Percentiles rank a stretch among this genome's conserved stretches.
These are phyloP conservation scores for Zoroaster sp. DNA, from an alignment of 53 echinoderm and acorn worm species.

Conservation along the genomic window DNA sequence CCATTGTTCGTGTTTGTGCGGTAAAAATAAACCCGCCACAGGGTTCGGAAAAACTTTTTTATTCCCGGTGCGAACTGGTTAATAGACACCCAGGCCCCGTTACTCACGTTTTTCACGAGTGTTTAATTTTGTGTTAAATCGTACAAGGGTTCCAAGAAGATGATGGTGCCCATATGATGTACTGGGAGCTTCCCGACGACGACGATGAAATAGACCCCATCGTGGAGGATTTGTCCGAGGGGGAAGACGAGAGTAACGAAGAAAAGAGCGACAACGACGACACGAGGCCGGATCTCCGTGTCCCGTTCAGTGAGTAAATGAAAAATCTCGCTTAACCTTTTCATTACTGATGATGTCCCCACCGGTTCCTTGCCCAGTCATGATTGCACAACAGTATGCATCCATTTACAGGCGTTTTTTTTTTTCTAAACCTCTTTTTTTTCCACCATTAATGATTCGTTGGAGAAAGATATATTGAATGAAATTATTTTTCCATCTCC, in stretches of 20 bases:
- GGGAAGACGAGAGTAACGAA: background rate
- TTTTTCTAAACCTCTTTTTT: too few species aligned
- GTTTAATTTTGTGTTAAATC: background rate
- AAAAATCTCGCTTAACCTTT: background rate
- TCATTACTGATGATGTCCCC: background rate
- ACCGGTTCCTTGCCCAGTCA: too few species aligned
- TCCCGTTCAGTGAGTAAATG: background rate
- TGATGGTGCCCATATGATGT: conserved; percentile 3
- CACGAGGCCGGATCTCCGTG: background rate
- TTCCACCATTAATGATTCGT: too few species aligned
- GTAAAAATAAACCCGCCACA: too few species aligned
- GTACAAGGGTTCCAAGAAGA: conserved; percentile 4
- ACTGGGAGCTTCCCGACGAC: conserved; percentile 32
- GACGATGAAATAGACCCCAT: conserved; percentile 28
- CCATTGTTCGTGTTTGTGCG: too few species aligned
- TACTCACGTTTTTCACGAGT: background rate
- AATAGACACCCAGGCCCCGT: too few species aligned
- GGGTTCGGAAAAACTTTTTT: too few species aligned
- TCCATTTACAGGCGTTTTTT: too few species aligned
- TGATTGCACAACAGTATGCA: too few species aligned
- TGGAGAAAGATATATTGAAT: too few species aligned
- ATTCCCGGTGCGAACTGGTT: too few species aligned
- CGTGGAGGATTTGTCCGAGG: conserved; percentile 45
- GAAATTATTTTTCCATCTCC: too few species aligned
- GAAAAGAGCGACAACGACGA: background rate